phyloP scores from a whole-genome alignment of 2,888 invertebrate species.

The Orthosia cruda region DNA sequence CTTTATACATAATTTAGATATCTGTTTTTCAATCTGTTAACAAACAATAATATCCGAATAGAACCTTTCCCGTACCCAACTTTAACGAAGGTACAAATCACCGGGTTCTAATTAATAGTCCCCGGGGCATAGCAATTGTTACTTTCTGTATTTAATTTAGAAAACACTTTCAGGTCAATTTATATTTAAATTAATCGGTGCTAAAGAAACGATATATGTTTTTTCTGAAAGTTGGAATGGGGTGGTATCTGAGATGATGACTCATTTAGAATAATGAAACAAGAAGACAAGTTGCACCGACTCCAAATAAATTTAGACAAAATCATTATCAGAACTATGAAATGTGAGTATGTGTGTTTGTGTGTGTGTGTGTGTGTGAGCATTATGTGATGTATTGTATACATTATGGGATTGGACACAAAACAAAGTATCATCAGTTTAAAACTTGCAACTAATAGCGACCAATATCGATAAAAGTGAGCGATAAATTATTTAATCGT shows the following conservation, averaged over 20 bases:
- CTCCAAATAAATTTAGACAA: no score
- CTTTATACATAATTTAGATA: not conserved
- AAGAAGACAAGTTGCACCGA: no score
- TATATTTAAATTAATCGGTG: slow-evolving; percentile 5
- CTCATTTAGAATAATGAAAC: no score
- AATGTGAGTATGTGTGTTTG: no score
- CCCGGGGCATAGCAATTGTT: slow-evolving; percentile 51
- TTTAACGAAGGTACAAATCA: slow-evolving; percentile 55
- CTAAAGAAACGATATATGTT: not conserved
- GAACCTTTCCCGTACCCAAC: slow-evolving; percentile 20
- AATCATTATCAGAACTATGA: no score
- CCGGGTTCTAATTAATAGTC: slow-evolving; percentile 34
- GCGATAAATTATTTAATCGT: slow-evolving; percentile 29
- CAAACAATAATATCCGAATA: slow-evolving; percentile 20
- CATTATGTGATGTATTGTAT: no score
- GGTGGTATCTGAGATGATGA: no score
- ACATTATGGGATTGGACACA: no score
- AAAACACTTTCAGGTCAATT: slow-evolving; percentile 31
- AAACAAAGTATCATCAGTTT: not conserved
- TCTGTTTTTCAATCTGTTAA: slow-evolving; percentile 19
- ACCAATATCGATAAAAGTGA: slow-evolving; percentile 28
- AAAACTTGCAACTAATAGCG: slow-evolving; percentile 13
- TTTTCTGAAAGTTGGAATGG: not conserved
- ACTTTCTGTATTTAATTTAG: slow-evolving; percentile 41
- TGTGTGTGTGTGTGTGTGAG: no score